Conservation (phyloP, 2,888 invertebrate species). For the Himalopsyche kuldschensis region DNA sequence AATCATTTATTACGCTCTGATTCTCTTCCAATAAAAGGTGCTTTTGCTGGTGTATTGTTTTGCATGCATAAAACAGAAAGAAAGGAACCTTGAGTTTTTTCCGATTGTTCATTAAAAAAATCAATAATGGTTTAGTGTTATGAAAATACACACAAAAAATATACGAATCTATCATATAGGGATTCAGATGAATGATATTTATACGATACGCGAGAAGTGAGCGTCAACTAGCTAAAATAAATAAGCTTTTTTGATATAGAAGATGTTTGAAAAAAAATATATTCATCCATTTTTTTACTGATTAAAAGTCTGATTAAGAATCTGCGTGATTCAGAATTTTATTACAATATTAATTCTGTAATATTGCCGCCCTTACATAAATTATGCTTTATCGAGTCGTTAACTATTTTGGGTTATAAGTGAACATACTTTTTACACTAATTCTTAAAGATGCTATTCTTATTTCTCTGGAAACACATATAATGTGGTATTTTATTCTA, state of each 20-base stretch:
- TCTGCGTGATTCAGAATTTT: no score
- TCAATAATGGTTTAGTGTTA: background rate
- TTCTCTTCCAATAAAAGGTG: conserved; percentile 22
- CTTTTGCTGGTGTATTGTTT: conserved; percentile 27
- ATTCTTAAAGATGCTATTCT: background rate
- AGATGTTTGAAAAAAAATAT: no score
- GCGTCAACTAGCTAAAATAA: background rate
- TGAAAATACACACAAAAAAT: background rate
- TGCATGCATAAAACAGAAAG: background rate
- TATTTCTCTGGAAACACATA: background rate
- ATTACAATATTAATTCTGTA: no score
- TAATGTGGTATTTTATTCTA: conserved; percentile 38
- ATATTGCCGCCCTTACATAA: no score
- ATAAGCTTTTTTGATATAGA: no score
- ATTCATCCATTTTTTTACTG: no score
- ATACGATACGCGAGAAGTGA: background rate
- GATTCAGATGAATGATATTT: background rate
- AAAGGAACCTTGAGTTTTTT: conserved; percentile 1
- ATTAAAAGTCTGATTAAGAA: no score
- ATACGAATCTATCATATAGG: background rate
- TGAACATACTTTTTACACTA: no score
- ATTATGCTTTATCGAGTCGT: no score
- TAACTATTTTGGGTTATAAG: no score
- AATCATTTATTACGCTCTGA: conserved; percentile 35
- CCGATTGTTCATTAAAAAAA: background rate